Evolutionary conservation across 2,113 vertebrate species (phyloP), one percentile per base, ranked within the genome.

Genomic region (Raja brachyura): DNA sequence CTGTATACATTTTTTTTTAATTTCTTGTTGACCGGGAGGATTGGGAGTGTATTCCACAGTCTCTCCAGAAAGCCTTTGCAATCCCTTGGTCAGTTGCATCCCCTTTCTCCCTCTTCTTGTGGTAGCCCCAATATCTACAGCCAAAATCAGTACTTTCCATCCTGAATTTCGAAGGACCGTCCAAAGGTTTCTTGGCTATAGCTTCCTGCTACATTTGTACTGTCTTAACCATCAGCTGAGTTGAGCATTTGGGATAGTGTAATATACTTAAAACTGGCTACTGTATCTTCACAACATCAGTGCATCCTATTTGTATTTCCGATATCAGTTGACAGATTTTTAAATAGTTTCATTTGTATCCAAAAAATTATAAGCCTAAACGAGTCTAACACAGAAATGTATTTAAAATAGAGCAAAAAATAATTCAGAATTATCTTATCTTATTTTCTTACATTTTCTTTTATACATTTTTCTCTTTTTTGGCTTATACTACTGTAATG

Each of bases 381-480:
- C 10, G 61, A 61, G 4, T 59, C 25, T 86, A n/a, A 16, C 33
- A 66, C 2, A 9, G 59, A 88, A 63, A 1, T 33, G 59, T 61
- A 88, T 88, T 86, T 63, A 86, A 86, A 61, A 86, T 86, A 63
- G 59, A 66, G 28, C 14, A 63, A 25, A 63, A 88, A 63, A 33
- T 85, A 85, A 88, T 33, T 88, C n/a, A 31, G 13, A 33, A 88
- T 94, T 61, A n/a, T n/a, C n/a, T n/a, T n/a, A n/a, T 93, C 93
- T 93, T 73, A 25, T 93, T 93, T 95, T 94, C 10, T n/a, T n/a
- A n/a, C n/a, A n/a, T n/a, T n/a, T n/a, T n/a, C n/a, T n/a, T n/a
- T n/a, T n/a, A n/a, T n/a, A n/a, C n/a, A n/a, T n/a, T n/a, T n/a
- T n/a, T n/a, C n/a, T n/a, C n/a, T n/a, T n/a, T n/a, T n/a, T n/a